Base-by-base conservation (phyloP, 92 coral and sea anemone genomes). In the Phymanthus crucifer region DNA sequence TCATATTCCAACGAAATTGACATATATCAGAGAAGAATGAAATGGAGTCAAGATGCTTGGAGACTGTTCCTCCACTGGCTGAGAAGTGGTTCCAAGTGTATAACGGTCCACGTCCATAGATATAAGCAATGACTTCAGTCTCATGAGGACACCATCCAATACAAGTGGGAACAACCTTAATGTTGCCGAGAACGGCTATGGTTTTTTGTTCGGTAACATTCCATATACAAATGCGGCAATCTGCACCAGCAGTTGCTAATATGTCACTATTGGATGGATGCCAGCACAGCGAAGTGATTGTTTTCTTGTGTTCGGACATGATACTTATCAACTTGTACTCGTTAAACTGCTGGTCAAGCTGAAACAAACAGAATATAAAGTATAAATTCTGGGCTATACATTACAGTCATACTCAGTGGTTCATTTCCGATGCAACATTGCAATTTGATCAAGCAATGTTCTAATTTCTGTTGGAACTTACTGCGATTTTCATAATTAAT, bases 121-220 rank as follows among this genome's bases (percentile, higher is more conserved):
- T 89, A 82, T 88, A 95, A 33, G 94, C 90, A 50, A 95, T 74
- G 6, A 87, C 80, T 34, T 88, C 87, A 37, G 45, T 35, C 27
- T 95, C 94, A n/a, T 86, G 91, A 2, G 93, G 99, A 73, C 88
- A 88, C 99, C 99, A 95, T 36, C 96, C 94, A 70, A 95, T 87
- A n/a, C 88, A 78, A 0, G 91, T 82, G 34, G 93, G 93, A 1
- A 89, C 57, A 54, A 79, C 81, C 81, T 90, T 95, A 37, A 93
- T n/a, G 61, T 58, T 90, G 36, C 88, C 83, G 18, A 95, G 71
- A 31, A 81, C 73, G 6, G 91, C 89, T 35, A 95, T 66, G 16
- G 84, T 76, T 18, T 82, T 93, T 66, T 95, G 96, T 56, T 89
- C 93, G 17, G 84, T 77, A 13, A 90, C 94, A 82, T 91, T 89